Evolutionary conservation across 1,140 invertebrate species (phyloP).

Genomic region (Drosophila nigrodunni): DNA sequence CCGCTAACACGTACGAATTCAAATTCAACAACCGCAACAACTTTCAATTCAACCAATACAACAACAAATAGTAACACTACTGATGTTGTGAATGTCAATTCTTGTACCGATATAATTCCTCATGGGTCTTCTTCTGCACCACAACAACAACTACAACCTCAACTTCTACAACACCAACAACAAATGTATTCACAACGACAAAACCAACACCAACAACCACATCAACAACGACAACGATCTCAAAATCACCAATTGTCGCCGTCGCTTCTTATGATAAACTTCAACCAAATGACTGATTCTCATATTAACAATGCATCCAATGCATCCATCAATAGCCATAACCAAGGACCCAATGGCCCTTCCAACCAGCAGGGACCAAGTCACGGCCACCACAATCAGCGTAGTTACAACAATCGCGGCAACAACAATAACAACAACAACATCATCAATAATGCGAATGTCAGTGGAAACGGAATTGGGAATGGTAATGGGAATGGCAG

Average conservation of each 20-base stretch:
- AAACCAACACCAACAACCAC: slow-evolving; percentile 32
- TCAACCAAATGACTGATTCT: slow-evolving; percentile 54
- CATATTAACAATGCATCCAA: slow-evolving; percentile 70
- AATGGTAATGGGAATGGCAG: slow-evolving; percentile 47
- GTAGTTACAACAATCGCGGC: slow-evolving; percentile 61
- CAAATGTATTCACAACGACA: slow-evolving; percentile 46
- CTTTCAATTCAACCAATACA: slow-evolving; percentile 80
- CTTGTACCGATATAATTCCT: slow-evolving; percentile 84
- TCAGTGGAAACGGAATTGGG: slow-evolving; percentile 27
- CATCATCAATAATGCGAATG: slow-evolving; percentile 38
- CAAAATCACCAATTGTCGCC: slow-evolving; percentile 53
- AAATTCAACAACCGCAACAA: slow-evolving; percentile 83
- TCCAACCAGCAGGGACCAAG: slow-evolving; percentile 25
- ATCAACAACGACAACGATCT: slow-evolving; percentile 47
- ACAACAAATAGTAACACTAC: slow-evolving; percentile 83
- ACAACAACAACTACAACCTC: slow-evolving; percentile 60
- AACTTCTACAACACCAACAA: slow-evolving; percentile 21
- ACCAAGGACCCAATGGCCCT: slow-evolving; percentile 59
- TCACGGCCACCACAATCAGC: slow-evolving; percentile 63
- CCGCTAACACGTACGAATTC: slow-evolving; percentile 84
- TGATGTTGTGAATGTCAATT: slow-evolving; percentile 85
- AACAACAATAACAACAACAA: slow-evolving; percentile 43
- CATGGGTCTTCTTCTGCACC: slow-evolving; percentile 67
- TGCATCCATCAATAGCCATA: slow-evolving; percentile 66
- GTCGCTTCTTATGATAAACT: slow-evolving; percentile 50